These are phyloP conservation scores for Biston betularia DNA, from an alignment of 2,888 invertebrate species.

Conservation along the genomic window DNA sequence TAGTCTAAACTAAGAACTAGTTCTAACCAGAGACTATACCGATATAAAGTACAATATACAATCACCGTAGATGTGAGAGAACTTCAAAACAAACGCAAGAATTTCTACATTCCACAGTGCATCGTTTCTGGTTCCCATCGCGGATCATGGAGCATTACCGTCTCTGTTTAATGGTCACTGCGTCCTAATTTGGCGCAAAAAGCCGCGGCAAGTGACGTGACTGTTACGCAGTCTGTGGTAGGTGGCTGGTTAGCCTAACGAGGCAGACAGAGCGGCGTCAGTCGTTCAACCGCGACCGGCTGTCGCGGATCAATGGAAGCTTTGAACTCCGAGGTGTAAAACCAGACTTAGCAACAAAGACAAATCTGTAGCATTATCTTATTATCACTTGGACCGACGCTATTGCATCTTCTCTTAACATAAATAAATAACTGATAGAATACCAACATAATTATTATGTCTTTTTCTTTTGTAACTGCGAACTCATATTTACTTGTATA, in stretches of 20 bases:
- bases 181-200: conserved; percentile 19
- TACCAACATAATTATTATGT: no score
- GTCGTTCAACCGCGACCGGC: conserved; percentile 20
- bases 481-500: no score
- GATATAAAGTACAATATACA: no score
- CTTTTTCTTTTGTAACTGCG: no score
- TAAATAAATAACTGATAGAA: no score
- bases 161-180: conserved; percentile 8
- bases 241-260: conserved; percentile 23
- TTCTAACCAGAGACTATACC: no score
- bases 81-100: background rate
- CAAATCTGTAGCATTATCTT: no score
- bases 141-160: conserved; percentile 20
- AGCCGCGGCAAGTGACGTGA: background rate
- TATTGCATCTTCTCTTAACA: no score
- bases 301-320: conserved; percentile 28
- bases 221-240: conserved; percentile 3
- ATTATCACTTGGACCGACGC: no score
- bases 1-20: no score
- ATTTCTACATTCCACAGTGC: background rate
- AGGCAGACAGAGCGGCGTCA: conserved; percentile 24
- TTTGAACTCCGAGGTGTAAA: conserved; percentile 16
- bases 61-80: no score
- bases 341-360: background rate
- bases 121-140: conserved; percentile 18